phyloP scores from a whole-genome alignment of 2,888 invertebrate species.

The Agrochola lychnidis region DNA sequence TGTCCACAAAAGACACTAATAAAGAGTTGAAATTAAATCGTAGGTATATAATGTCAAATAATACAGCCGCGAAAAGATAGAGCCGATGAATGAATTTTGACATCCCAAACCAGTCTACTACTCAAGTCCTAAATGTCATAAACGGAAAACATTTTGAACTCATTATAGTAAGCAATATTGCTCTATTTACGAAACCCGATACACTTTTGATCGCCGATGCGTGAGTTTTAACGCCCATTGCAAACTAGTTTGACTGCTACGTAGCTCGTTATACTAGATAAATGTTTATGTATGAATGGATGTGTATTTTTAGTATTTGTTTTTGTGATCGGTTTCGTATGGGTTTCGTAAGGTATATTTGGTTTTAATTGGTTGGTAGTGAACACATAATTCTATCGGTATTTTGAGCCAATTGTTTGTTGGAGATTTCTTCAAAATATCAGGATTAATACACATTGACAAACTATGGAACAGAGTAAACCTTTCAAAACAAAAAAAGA shows the following conservation, averaged over 20 bases:
- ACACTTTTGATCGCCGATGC: conserved; percentile 56
- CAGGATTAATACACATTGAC: not conserved
- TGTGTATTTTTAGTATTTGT: conserved; percentile 56
- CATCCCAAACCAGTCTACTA: conserved; percentile 5
- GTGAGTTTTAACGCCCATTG: conserved; percentile 55
- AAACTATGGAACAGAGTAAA: not conserved
- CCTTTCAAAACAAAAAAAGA: not conserved
- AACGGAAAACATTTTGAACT: conserved; percentile 30
- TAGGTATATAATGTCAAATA: too few relatives aligned
- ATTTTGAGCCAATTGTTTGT: not conserved
- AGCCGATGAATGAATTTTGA: conserved; percentile 1
- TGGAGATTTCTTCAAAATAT: not conserved
- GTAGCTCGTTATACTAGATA: conserved; percentile 37
- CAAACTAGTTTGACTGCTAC: conserved; percentile 47
- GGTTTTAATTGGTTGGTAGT: conserved; percentile 7
- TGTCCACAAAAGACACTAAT: too few relatives aligned
- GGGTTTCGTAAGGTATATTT: conserved; percentile 15
- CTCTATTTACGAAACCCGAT: conserved; percentile 53
- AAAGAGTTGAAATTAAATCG: too few relatives aligned
- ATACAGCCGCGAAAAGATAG: too few relatives aligned
- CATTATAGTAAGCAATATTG: conserved; percentile 34
- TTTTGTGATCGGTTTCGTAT: conserved; percentile 34
- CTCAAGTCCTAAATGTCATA: conserved; percentile 1
- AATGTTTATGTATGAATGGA: conserved; percentile 57
- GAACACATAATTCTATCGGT: not conserved